Base-by-base conservation (phyloP, 2,113 vertebrate genomes). In the Harpagus bidentatus region DNA sequence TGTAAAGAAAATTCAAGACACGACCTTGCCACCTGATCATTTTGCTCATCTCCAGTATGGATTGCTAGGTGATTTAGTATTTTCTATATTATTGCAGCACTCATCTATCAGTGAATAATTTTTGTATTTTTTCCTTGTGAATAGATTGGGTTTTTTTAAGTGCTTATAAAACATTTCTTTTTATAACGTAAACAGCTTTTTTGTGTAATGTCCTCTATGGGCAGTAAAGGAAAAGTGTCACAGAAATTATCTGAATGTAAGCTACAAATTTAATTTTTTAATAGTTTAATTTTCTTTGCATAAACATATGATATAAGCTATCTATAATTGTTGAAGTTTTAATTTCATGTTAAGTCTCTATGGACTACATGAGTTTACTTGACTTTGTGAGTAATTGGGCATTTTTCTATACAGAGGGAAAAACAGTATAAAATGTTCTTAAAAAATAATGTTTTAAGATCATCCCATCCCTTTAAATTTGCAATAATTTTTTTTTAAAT, bases 31-130 rank as follows among this genome's bases (percentile, higher is more conserved):
- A 6, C 48, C 80, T 45, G 98, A 99, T 78, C 97, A 98, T 96
- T 98, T 98, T 1, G 97, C 98, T 84, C 99, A 99, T 96, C 98
- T 99, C 87, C 95, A 93, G 53, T 99, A 99, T 91, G 99, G 99
- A 96, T 96, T 99, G 61, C 96, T 99, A 97, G 99, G 99, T 99
- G 98, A 98, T 82, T 82, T 17, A 29, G 2, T 43, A 13, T 85
- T 93, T 83, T 47, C 16, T 91, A 0, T 93, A 8, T 72, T 76
- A 42, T 56, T 90, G 16, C 42, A 72, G n/a, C 32, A 43, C 13
- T 77, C 70, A 23, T 34, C 34, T 90, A 18, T 63, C 16, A 40
- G 20, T 55, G 21, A 89, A 40, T 86, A 15, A 29, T 66, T 55
- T 50, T 42, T 70, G 1, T 45, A 3, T 45, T 66, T 78, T 80